Percentiles rank a stretch among this genome's conserved stretches.
phyloP scores from a whole-genome alignment of 2,113 vertebrate species.

The Datnioides undecimradiatus region DNA sequence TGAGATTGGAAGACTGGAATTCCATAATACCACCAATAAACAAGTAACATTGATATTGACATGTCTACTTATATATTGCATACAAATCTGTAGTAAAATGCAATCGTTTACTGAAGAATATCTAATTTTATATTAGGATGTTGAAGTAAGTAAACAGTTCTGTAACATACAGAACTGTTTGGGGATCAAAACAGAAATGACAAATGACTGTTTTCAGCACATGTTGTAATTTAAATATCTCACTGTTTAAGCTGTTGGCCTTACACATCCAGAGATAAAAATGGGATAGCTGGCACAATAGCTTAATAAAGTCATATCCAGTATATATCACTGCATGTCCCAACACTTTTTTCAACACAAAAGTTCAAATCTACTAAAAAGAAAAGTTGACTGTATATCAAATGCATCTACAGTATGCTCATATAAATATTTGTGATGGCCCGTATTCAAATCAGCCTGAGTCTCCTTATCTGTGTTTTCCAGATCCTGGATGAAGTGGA shows the following conservation, averaged over 20 bases:
- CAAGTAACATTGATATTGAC: too few relatives aligned
- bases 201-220: too few relatives aligned
- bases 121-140: too few relatives aligned
- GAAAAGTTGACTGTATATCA: neutral
- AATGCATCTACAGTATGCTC: neutral
- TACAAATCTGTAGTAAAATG: too few relatives aligned
- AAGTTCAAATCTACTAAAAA: neutral
- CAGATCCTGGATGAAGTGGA: constrained; percentile 98
- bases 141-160: too few relatives aligned
- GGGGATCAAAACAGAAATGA: too few relatives aligned
- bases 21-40: too few relatives aligned
- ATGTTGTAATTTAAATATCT: too few relatives aligned
- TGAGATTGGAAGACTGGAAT: neutral
- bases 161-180: too few relatives aligned
- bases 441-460: neutral
- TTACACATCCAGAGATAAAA: neutral
- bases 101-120: too few relatives aligned
- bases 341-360: neutral
- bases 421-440: neutral
- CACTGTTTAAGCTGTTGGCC: too few relatives aligned
- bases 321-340: neutral
- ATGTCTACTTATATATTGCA: too few relatives aligned
- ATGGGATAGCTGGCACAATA: neutral
- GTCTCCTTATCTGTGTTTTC: constrained; percentile 11
- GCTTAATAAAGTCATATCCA: neutral